Evolutionary conservation across 2,888 invertebrate species (phyloP), one percentile per base, ranked within the genome.

Genomic region (Leptura quadrifasciata): DNA sequence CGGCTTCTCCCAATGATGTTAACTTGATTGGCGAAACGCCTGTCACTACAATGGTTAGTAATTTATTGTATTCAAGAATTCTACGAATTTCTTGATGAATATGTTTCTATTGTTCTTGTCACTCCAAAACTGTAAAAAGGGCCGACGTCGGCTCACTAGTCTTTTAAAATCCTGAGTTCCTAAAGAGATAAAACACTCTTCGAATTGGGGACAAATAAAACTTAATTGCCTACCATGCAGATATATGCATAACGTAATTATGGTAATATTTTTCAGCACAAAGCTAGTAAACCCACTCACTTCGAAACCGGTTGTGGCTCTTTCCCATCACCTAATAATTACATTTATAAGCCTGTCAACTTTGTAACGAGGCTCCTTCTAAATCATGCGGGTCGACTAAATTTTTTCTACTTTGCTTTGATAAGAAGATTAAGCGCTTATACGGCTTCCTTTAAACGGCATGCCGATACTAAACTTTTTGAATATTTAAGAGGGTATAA

Each of bases 311-410:
- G 57, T 57, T 57, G 58, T 70, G 27, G 70, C 70, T 57, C 27
- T 18, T 35, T 31, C 18, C 6, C 58, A 58, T 70, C 58, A 70
- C 31, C 35, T 27, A 35, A 27, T 57, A 70, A 70, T 70, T 70
- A 58, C 70, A 55, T 70, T 70, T 68, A 54, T 52, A 55, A 55
- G 15, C 9, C 31, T 27, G 27, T 58, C 21, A 70, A 67, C 68
- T 68, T 68, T 68, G 55, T 21, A 68, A 68, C 21, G 35, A 58
- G 35, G 15, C 27, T 58, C 57, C 57, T 55, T 58, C 24, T 68
- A 31, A 68, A 47, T n/a, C 47, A 47, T 47, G 47, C 47, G 47
- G 47, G 47, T 57, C 21, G 57, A 21, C 20, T 18, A 18, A 20
- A 58, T 57, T 63, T 63, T 63, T 63, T 39, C 9, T 63, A 9